These are phyloP conservation scores for Heliconius ismenius DNA, from an alignment of 2,888 invertebrate genomes.

Conservation along the genomic window DNA sequence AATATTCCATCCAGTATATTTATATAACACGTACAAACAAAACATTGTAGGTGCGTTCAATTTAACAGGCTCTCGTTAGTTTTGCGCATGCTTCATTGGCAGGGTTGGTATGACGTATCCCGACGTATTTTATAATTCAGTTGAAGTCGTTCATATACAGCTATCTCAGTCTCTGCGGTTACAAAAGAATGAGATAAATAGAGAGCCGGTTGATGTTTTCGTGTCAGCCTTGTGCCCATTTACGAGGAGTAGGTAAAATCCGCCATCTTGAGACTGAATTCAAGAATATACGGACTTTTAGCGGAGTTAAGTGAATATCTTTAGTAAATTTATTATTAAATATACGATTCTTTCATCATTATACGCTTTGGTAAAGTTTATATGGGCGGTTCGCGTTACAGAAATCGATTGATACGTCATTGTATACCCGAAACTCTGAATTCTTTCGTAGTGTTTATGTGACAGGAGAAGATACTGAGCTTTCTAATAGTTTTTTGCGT, in stretches of 20 bases:
- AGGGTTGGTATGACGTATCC: slow-evolving; percentile 71
- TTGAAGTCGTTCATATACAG: slow-evolving; percentile 69
- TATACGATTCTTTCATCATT: slow-evolving; percentile 63
- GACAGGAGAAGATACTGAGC: slow-evolving; percentile 81
- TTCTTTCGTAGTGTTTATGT: slow-evolving; percentile 81
- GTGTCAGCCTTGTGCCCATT: slow-evolving; percentile 83
- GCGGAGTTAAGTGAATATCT: slow-evolving; percentile 73
- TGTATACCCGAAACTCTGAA: slow-evolving; percentile 69
- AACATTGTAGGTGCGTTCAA: slow-evolving; percentile 61
- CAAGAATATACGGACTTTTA: slow-evolving; percentile 83
- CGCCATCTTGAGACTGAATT: slow-evolving; percentile 85
- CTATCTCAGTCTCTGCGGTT: slow-evolving; percentile 68
- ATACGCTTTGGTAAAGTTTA: slow-evolving; percentile 57
- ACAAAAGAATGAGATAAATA: slow-evolving; percentile 74
- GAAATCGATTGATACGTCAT: slow-evolving; percentile 60
- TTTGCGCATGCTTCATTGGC: slow-evolving; percentile 76
- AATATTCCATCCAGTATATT: not conserved
- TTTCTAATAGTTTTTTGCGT: slow-evolving; percentile 82
- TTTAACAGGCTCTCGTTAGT: slow-evolving; percentile 53
- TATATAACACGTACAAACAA: slow-evolving; percentile 10
- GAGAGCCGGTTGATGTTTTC: slow-evolving; percentile 81
- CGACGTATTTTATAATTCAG: slow-evolving; percentile 62
- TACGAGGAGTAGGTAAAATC: slow-evolving; percentile 82
- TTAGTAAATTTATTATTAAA: slow-evolving; percentile 77
- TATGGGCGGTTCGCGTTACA: slow-evolving; percentile 58